Percentiles rank a stretch among this genome's conserved stretches.
phyloP scores from a whole-genome alignment of 2,888 invertebrate genomes.

The Palloptera scutellata region DNA sequence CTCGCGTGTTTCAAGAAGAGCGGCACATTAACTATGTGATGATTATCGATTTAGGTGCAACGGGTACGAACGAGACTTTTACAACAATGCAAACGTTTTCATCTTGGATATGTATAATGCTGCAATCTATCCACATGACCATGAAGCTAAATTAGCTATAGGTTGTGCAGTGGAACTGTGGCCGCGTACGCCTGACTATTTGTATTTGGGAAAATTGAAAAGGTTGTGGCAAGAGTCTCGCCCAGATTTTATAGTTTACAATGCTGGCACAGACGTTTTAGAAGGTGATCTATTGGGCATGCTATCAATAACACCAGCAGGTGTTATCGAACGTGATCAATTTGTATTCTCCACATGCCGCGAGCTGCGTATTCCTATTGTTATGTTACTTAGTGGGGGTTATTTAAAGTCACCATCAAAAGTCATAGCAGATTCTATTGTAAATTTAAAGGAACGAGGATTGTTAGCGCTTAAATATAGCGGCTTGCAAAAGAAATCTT shows the following conservation, averaged over 20 bases:
- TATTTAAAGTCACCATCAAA: constrained; percentile 80
- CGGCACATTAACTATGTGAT: constrained; percentile 72
- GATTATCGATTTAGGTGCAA: constrained; percentile 94
- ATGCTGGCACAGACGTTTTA: constrained; percentile 90
- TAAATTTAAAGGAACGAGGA: constrained; percentile 74
- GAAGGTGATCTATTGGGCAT: constrained; percentile 80
- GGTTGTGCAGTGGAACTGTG: constrained; percentile 74
- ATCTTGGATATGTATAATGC: constrained; percentile 89
- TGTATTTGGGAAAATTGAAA: constrained; percentile 74
- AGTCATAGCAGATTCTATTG: constrained; percentile 85
- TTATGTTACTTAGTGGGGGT: constrained; percentile 90
- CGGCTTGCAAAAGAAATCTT: too few relatives aligned
- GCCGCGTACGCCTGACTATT: constrained; percentile 71
- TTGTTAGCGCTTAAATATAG: constrained; percentile 61
- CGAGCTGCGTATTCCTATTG: constrained; percentile 74
- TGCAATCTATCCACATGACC: constrained; percentile 82
- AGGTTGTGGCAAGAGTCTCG: constrained; percentile 74
- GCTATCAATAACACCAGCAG: constrained; percentile 76
- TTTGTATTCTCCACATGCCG: constrained; percentile 79
- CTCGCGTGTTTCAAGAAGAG: constrained; percentile 70
- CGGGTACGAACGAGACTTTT: constrained; percentile 85
- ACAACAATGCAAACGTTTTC: constrained; percentile 75
- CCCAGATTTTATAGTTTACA: constrained; percentile 86
- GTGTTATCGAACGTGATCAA: constrained; percentile 85
- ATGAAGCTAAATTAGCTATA: constrained; percentile 76